Conservation (phyloP, 2,888 invertebrate species). For the Harmothoe impar region DNA sequence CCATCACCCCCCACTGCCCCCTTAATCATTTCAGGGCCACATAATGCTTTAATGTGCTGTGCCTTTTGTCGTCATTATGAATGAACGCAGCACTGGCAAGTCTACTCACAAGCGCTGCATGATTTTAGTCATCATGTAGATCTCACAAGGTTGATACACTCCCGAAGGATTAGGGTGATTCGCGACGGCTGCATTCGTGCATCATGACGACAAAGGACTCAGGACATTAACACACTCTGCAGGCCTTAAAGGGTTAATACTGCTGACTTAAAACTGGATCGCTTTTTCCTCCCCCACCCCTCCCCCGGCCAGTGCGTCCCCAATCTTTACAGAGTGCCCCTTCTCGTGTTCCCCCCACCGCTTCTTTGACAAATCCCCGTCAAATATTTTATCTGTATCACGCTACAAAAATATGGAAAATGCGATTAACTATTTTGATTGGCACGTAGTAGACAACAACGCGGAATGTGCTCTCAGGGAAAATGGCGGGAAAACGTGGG, state of each 20-base stretch:
- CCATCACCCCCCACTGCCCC: background rate
- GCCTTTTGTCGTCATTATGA: too few species aligned
- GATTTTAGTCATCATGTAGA: too few species aligned
- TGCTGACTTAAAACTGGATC: background rate
- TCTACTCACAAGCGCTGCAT: too few species aligned
- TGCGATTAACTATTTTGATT: constrained; percentile 14
- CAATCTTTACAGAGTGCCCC: background rate
- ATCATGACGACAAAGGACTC: too few species aligned
- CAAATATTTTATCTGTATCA: background rate
- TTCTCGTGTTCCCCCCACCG: background rate
- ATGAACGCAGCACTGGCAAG: too few species aligned
- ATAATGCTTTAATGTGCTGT: too few species aligned
- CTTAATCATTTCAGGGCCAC: too few species aligned
- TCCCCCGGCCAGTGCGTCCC: background rate
- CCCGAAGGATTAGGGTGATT: too few species aligned
- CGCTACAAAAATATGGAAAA: background rate
- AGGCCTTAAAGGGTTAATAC: too few species aligned
- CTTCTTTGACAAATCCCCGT: background rate
- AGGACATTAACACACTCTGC: too few species aligned
- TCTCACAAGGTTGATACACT: too few species aligned
- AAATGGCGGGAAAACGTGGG: background rate
- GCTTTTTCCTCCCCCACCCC: background rate
- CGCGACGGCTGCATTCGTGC: too few species aligned
- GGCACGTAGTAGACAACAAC: background rate
- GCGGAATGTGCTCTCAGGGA: background rate